Evolutionary conservation across 2,113 vertebrate genomes (phyloP).

Genomic region (Myocastor coypus): DNA sequence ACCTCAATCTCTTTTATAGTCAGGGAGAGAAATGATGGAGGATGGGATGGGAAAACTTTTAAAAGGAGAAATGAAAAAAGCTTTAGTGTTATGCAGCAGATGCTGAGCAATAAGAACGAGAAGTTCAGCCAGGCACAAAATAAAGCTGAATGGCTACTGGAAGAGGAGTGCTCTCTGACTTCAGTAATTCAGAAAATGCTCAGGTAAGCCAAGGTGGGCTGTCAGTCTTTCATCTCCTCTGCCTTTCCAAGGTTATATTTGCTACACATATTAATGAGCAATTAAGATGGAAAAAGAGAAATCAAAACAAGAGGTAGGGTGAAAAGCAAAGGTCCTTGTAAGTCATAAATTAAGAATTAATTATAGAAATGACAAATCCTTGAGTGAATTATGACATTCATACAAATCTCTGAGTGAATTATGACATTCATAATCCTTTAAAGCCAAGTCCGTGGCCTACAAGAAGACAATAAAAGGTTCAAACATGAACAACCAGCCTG

Average conservation of each 20-base stretch:
- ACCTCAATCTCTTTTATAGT: background rate
- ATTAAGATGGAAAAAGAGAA: slow-evolving; percentile 42
- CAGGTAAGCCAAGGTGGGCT: background rate
- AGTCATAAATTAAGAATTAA: slow-evolving; percentile 51
- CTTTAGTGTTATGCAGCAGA: background rate
- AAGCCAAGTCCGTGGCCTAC: background rate
- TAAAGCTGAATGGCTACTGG: background rate
- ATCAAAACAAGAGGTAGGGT: background rate
- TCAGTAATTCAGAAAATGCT: background rate
- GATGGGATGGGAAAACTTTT: background rate
- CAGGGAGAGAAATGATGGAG: background rate
- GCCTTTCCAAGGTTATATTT: background rate
- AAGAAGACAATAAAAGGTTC: background rate
- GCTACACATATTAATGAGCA: background rate
- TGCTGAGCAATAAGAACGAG: background rate
- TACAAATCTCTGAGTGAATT: slow-evolving; percentile 7
- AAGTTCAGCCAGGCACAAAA: background rate
- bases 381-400: background rate
- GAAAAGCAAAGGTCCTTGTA: background rate
- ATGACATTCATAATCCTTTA: background rate
- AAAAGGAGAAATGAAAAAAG: slow-evolving; percentile 19
- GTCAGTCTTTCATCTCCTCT: slow-evolving; percentile 7
- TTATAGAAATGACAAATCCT: background rate
- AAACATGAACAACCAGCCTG: background rate
- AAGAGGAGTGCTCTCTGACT: background rate